Base-by-base conservation (phyloP, 2,797 vertebrate genomes). In the Hydrolagus colliei region DNA sequence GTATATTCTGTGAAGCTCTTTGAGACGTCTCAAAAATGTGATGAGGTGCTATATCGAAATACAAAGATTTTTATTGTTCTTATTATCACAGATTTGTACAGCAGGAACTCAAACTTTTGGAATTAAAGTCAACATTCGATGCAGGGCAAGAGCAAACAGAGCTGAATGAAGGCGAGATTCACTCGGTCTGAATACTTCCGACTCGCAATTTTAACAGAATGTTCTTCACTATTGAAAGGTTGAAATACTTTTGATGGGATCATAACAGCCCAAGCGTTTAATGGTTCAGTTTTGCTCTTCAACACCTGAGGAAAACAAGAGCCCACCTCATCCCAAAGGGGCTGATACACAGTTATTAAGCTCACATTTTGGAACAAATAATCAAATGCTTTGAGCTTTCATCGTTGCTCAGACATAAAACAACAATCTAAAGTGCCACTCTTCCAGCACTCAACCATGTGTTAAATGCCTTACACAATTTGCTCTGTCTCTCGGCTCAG, bases 161-260 rank as follows among this genome's bases (percentile, higher is more conserved):
- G 35, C 35, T 75, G 14, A 18, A 75, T n/a, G 75, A 77, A 59
- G 75, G 9, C 18, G n/a, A 9, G 9, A 52, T 52, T 52, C 41
- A 52, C 41, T 52, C 2, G 41, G 41, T 52, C 5, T 52, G 41
- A 52, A 52, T 52, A 52, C 41, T 5, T 52, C 41, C 41, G 41
- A 52, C 41, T 52, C 41, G 41, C 41, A 52, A 52, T 52, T 52
- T 52, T 52, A 52, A 52, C 41, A 52, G 41, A 52, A 52, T 52
- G 41, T 52, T 52, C 41, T 52, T 52, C 41, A 52, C 41, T 52
- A 52, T 52, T 52, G 41, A 52, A 61, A 52, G 61, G 20, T 52
- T 77, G 75, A 61, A 77, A 77, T 77, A 61, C n/a, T 77, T 59
- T 77, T 61, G n/a, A 61, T 77, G 12, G 16, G 52, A 77, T 74